Conservation (phyloP, 2,797 vertebrate genomes). For the Harpagifer antarcticus region DNA sequence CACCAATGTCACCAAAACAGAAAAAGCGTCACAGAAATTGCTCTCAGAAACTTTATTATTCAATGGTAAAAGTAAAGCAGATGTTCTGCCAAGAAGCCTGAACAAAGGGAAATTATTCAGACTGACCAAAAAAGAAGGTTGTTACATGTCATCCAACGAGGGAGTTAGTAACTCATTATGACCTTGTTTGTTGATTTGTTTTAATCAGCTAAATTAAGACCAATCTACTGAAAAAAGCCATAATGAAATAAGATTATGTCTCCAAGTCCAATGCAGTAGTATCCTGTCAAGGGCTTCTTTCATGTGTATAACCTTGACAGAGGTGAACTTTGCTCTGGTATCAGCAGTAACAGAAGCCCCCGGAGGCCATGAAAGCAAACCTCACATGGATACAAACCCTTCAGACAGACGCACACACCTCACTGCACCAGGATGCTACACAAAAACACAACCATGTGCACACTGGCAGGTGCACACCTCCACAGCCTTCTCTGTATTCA, state of each 20-base stretch:
- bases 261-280: constrained; percentile 16
- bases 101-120: not conserved
- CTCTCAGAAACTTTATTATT: not conserved
- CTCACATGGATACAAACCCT: constrained; percentile 52
- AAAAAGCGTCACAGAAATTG: not conserved
- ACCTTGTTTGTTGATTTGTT: no score
- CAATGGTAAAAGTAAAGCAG: not conserved
- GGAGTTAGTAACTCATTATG: not conserved
- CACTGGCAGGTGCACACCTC: constrained; percentile 45
- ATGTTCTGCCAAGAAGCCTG: not conserved
- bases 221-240: constrained; percentile 5
- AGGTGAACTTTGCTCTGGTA: constrained; percentile 71
- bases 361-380: constrained; percentile 61
- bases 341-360: constrained; percentile 71
- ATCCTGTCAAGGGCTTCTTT: constrained; percentile 47
- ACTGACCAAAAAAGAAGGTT: not conserved
- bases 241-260: constrained; percentile 6
- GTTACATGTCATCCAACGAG: not conserved
- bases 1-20: constrained; percentile 17
- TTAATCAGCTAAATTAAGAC: constrained; percentile 30
- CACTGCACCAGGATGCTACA: constrained; percentile 31
- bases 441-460: constrained; percentile 45
- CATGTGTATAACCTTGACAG: constrained; percentile 67
- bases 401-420: constrained; percentile 47
- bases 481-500: constrained; percentile 74